These are phyloP conservation scores for Anhinga anhinga DNA, from an alignment of 2,113 vertebrate genomes.

Conservation along the genomic window DNA sequence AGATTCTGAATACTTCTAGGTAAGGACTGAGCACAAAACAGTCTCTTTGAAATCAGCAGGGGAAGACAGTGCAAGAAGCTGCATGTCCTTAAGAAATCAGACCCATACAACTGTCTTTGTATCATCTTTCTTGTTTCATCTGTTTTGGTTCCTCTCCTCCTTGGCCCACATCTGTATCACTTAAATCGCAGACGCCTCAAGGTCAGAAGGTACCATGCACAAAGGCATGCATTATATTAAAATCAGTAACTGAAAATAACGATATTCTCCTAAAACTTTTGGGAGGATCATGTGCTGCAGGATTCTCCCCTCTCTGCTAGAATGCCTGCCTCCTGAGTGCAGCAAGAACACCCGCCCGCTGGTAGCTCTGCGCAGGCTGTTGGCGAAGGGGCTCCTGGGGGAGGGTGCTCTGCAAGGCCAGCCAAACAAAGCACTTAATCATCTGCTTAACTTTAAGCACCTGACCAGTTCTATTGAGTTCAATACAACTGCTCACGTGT, in stretches of 20 bases:
- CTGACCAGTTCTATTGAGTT: conserved; percentile 44
- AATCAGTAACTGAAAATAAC: neutral
- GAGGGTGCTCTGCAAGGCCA: neutral
- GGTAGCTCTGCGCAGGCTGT: neutral
- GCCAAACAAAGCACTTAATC: conserved; percentile 67
- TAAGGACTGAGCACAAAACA: neutral
- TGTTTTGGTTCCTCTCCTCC: neutral
- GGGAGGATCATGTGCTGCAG: neutral
- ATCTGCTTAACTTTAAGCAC: conserved; percentile 64
- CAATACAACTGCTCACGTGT: conserved; percentile 39
- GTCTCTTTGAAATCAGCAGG: neutral
- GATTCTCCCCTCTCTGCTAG: neutral
- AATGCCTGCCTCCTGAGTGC: accelerated
- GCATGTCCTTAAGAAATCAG: neutral
- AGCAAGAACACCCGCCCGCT: neutral
- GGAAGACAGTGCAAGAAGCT: neutral
- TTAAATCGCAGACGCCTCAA: neutral
- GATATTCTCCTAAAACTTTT: neutral
- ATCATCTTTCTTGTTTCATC: neutral
- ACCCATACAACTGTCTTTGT: accelerated
- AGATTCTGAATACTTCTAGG: neutral
- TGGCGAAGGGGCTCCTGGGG: neutral
- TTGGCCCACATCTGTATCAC: neutral
- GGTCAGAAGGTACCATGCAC: neutral
- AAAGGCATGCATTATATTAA: neutral